Evolutionary conservation across 2,797 vertebrate genomes (phyloP).

Genomic region (Manis pentadactyla): DNA sequence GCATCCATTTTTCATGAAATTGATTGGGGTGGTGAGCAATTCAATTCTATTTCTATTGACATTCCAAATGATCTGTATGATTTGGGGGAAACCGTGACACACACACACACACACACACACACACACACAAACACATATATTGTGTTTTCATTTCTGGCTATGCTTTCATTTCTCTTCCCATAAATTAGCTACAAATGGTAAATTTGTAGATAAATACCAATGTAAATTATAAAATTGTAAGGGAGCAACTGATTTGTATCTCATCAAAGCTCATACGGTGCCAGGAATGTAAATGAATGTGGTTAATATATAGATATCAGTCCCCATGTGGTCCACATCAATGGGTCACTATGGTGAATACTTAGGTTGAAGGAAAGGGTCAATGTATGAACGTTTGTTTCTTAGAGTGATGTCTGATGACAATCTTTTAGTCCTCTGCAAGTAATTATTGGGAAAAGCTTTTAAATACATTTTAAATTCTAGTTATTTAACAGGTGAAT

Average conservation of each 20-base stretch:
- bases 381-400: background rate
- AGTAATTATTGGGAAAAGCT: background rate
- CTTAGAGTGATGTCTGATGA: background rate
- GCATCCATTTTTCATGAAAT: background rate
- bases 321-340: background rate
- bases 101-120: too few species aligned
- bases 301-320: background rate
- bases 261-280: background rate
- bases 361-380: background rate
- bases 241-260: background rate
- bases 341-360: background rate
- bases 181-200: background rate
- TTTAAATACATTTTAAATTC: background rate
- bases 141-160: too few species aligned
- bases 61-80: background rate
- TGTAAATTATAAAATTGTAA: background rate
- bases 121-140: too few species aligned
- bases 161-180: constrained; percentile 7
- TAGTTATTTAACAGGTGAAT: background rate
- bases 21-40: background rate
- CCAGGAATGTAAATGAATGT: background rate
- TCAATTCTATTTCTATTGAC: background rate
- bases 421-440: background rate
- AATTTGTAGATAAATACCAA: too few species aligned
- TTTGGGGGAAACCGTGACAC: background rate